phyloP scores from a whole-genome alignment of 2,888 invertebrate species.

The Lampropteryx suffumata region DNA sequence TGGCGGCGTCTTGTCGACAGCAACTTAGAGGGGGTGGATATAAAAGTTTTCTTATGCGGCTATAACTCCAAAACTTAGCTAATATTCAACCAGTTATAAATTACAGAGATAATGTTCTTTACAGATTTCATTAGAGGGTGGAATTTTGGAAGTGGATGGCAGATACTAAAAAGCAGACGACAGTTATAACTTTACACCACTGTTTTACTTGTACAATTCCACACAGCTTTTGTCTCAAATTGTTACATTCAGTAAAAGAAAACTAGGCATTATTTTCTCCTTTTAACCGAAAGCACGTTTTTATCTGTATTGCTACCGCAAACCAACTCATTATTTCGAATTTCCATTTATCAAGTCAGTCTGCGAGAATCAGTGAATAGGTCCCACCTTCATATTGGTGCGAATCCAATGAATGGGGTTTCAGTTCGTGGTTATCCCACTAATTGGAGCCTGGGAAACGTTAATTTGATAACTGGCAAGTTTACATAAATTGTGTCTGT shows the following conservation, averaged over 20 bases:
- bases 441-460: slow-evolving; percentile 55
- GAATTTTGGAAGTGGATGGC: slow-evolving; percentile 21
- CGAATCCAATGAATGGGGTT: slow-evolving; percentile 46
- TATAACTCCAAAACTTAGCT: slow-evolving; percentile 62
- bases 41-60: slow-evolving; percentile 42
- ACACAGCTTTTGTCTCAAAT: background rate
- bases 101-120: slow-evolving; percentile 55
- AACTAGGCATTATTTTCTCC: background rate
- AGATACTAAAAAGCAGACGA: slow-evolving; percentile 27
- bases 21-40: slow-evolving; percentile 49
- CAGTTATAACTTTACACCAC: slow-evolving; percentile 13
- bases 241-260: background rate
- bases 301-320: slow-evolving; percentile 17
- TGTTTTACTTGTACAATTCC: slow-evolving; percentile 2
- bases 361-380: slow-evolving; percentile 33
- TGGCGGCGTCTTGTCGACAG: slow-evolving; percentile 42
- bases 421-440: slow-evolving; percentile 44
- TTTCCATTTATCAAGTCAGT: slow-evolving; percentile 25
- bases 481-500: slow-evolving; percentile 46
- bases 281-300: background rate
- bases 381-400: slow-evolving; percentile 36
- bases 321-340: slow-evolving; percentile 27
- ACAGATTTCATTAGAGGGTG: slow-evolving; percentile 49
- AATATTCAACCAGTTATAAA: slow-evolving; percentile 63
- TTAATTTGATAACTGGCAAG: slow-evolving; percentile 54